A percentile compares a stretch with the other conserved stretches of the same genome.
phyloP scores from a whole-genome alignment of 2,888 invertebrate genomes.

The Hydrotaea diabolus region DNA sequence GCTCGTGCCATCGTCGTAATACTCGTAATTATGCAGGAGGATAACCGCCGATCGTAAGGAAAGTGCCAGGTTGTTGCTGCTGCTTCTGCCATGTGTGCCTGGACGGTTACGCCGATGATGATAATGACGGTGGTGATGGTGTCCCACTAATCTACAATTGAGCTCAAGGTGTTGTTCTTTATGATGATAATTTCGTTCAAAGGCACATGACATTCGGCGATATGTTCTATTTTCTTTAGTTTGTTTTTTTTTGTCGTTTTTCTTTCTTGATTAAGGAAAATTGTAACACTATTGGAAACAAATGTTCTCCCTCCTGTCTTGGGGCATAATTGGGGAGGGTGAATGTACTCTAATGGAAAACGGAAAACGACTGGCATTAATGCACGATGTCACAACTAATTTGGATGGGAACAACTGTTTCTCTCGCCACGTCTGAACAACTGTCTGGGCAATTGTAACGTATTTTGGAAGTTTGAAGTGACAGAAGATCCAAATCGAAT shows the following conservation, averaged over 20 bases:
- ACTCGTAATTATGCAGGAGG: constrained; percentile 53
- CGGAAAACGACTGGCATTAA: constrained; percentile 42
- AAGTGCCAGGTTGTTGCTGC: neutral
- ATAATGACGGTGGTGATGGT: neutral
- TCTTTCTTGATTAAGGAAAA: constrained; percentile 39
- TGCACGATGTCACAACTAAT: constrained; percentile 57
- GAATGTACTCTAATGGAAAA: constrained; percentile 42
- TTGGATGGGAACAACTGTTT: constrained; percentile 45
- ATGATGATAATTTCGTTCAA: constrained; percentile 22
- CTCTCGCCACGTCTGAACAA: constrained; percentile 1
- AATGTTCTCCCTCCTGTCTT: constrained; percentile 44
- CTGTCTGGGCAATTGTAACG: too few relatives aligned
- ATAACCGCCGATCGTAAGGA: constrained; percentile 24
- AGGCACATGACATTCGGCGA: constrained; percentile 1
- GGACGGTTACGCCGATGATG: neutral
- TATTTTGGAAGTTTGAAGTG: too few relatives aligned
- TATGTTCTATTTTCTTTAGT: constrained; percentile 9
- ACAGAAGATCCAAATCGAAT: too few relatives aligned
- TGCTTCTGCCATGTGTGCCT: neutral
- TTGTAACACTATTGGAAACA: constrained; percentile 47
- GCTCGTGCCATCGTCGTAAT: constrained; percentile 61
- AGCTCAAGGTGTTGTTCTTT: constrained; percentile 36
- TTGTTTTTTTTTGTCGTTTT: neutral
- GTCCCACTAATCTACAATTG: constrained; percentile 34
- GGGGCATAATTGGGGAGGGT: constrained; percentile 46